phyloP scores from a whole-genome alignment of 2,113 vertebrate species.

The Nestor notabilis region DNA sequence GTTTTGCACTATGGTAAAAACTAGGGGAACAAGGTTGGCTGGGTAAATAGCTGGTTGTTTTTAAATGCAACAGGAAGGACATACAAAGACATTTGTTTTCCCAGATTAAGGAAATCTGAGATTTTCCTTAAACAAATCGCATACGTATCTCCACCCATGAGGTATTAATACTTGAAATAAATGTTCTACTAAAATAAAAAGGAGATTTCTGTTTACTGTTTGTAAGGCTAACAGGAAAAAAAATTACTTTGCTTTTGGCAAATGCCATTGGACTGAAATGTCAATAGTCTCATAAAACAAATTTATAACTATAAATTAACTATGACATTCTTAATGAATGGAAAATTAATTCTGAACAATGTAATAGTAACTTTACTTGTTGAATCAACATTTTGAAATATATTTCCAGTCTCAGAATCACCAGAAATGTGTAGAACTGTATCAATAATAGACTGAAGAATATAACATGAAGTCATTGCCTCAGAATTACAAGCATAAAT shows the following conservation, averaged over 20 bases:
- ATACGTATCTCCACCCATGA: background rate
- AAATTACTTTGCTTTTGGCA: background rate
- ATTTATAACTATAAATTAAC: background rate
- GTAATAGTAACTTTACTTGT: background rate
- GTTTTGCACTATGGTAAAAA: background rate
- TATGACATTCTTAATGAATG: constrained; percentile 9
- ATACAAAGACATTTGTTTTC: background rate
- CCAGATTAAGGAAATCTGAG: background rate
- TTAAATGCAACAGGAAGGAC: background rate
- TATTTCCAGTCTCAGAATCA: background rate
- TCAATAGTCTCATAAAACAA: background rate
- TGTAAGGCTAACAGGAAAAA: background rate
- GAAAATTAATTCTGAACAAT: background rate
- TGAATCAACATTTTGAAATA: background rate
- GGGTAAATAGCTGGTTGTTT: background rate
- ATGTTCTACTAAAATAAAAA: background rate
- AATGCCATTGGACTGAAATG: background rate
- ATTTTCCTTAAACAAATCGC: background rate
- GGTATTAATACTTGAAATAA: background rate
- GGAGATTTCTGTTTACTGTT: background rate
- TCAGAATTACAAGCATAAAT: constrained; percentile 38
- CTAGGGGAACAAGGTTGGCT: background rate
- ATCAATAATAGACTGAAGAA: background rate
- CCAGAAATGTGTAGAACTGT: background rate
- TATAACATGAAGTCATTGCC: background rate